Base-by-base conservation (phyloP, 2,113 vertebrate species). In the Leucosticte australis region DNA sequence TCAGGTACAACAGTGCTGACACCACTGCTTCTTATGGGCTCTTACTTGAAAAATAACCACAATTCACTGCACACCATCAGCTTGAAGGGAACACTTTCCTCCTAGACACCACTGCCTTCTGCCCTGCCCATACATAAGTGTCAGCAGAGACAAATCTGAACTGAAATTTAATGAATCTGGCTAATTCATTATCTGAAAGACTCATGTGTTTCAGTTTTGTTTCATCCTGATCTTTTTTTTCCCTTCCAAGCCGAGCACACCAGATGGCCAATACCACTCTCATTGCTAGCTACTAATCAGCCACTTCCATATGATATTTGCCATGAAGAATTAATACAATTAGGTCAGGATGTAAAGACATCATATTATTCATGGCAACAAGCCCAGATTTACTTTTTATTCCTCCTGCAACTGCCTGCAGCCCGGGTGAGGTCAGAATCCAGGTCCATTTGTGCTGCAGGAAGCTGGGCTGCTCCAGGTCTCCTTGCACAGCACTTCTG, bases 281-380 rank as follows among this genome's bases (percentile, higher is more conserved):
- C 93, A 89, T 94, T 89, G 31, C 50, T 87, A 78, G 79, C 89
- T 74, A 89, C 93, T 91, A 93, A 92, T 92, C 89, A 93, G 86
- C 60, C 73, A 79, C 73, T 95, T 96, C 89, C 91, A 79, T 94
- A 90, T 80, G 91, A 95, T 94, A 96, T 96, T 92, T 87, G 82
- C 96, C 88, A 92, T 90, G 77, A 95, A 95, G 78, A 93, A 96
- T 96, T 96, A 94, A 95, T 96, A 96, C 93, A 94, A 96, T 92
- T 92, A 95, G 73, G 83, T 89, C 93, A 95, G 94, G 86, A 96
- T 93, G 95, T 92, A 97, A 96, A 96, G 93, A 86, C 89, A 79
- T 92, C 87, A 87, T 83, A 95, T 97, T 97, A 93, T 87, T 95
- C 80, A 90, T 91, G 90, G 96, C 96, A 95, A 73, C 81, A 82